These are phyloP conservation scores for Amyelois transitella DNA, from an alignment of 1,140 invertebrate genomes.

Conservation along the genomic window DNA sequence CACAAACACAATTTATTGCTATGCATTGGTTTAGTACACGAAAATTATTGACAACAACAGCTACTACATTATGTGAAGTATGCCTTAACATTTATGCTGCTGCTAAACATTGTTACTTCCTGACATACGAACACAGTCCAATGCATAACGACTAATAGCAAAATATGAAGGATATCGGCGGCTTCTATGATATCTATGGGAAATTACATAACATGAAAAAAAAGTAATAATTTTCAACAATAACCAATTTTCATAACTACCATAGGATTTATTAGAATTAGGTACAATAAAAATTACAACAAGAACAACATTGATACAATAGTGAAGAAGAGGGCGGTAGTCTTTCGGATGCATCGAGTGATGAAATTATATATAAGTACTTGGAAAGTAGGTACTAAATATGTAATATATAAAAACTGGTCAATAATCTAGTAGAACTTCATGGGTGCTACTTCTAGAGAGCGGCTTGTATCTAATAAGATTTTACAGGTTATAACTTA, in stretches of 20 bases:
- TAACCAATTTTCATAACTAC: constrained; percentile 14
- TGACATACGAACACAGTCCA: constrained; percentile 3
- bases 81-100: not conserved
- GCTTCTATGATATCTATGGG: constrained; percentile 9
- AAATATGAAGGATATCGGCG: constrained; percentile 7
- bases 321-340: constrained; percentile 69
- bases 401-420: constrained; percentile 15
- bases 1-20: constrained; percentile 1
- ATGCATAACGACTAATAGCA: constrained; percentile 14
- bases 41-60: not conserved
- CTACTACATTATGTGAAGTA: not conserved
- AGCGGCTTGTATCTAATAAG: constrained; percentile 25
- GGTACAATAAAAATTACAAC: constrained; percentile 22
- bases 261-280: constrained; percentile 12
- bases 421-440: constrained; percentile 26
- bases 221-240: constrained; percentile 11
- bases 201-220: constrained; percentile 1
- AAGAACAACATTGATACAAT: constrained; percentile 69
- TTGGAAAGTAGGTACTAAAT: constrained; percentile 22
- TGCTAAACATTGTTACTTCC: not conserved
- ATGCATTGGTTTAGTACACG: not conserved
- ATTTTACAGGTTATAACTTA: constrained; percentile 12
- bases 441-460: constrained; percentile 26
- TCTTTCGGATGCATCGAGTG: constrained; percentile 50
- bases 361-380: constrained; percentile 32